These are phyloP conservation scores for Pantherophis guttatus DNA, from an alignment of 2,113 vertebrate species.

Conservation along the genomic window DNA sequence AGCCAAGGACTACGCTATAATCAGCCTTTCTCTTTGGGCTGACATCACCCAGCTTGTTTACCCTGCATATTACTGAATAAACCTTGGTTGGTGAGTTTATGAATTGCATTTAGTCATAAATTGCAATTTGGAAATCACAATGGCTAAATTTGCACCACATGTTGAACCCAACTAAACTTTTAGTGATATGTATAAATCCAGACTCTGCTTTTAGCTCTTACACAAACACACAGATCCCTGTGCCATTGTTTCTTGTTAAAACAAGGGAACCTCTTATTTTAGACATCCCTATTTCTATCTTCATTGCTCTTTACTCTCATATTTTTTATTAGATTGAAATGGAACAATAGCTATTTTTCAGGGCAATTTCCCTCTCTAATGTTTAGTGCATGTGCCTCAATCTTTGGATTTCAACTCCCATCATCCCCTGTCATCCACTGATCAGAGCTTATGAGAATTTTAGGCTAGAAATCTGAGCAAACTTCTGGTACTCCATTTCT, in stretches of 20 bases:
- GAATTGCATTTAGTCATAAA: neutral
- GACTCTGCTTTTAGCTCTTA: neutral
- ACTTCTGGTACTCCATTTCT: neutral
- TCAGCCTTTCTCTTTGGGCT: neutral
- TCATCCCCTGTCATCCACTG: neutral
- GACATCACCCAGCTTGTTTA: neutral
- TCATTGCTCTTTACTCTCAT: neutral
- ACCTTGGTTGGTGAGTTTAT: neutral
- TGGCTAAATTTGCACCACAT: neutral
- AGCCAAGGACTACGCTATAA: neutral
- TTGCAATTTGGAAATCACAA: neutral
- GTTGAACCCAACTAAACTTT: neutral
- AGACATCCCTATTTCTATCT: neutral
- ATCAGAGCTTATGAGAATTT: neutral
- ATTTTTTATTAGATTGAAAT: neutral
- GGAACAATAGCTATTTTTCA: neutral
- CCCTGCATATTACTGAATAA: slow-evolving; percentile 69
- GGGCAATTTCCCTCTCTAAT: too few relatives aligned
- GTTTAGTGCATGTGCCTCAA: too few relatives aligned
- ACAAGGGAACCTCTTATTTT: neutral
- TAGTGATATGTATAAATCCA: neutral
- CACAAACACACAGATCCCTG: neutral
- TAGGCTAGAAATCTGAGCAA: neutral
- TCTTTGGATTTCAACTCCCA: neutral
- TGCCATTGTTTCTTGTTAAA: neutral